A percentile compares a stretch with the other conserved stretches of the same genome.
Conservation (phyloP, 2,113 vertebrate species). For the Catharus fuscescens region DNA sequence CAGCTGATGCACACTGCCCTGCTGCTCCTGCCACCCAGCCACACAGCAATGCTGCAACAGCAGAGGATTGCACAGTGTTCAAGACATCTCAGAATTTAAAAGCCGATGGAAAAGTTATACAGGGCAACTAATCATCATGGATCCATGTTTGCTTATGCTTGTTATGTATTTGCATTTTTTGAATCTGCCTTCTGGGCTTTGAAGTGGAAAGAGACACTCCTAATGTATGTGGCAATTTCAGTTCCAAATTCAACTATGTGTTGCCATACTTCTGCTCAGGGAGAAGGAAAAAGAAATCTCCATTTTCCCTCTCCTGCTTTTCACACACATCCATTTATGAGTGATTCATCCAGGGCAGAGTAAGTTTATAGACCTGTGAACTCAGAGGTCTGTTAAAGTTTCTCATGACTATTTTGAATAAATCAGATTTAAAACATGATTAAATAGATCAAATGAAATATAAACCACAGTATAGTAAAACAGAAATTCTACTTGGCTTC, state of each 20-base stretch:
- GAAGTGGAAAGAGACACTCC: not conserved
- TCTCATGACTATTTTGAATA: not conserved
- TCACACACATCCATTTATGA: fast-evolving
- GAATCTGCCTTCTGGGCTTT: not conserved
- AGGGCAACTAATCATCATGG: not conserved
- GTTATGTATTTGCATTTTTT: not conserved
- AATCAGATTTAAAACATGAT: not conserved
- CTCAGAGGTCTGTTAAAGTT: not conserved
- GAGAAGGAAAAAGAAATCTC: not conserved
- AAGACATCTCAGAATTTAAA: not conserved
- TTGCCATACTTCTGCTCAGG: not conserved
- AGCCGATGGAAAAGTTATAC: not conserved
- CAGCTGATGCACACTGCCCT: not conserved
- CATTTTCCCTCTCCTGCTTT: not conserved
- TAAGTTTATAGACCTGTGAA: not conserved
- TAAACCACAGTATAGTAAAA: not conserved
- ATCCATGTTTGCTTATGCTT: not conserved
- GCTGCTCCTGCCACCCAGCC: not conserved
- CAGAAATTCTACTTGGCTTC: not conserved
- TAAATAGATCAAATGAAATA: not conserved
- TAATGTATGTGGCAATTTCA: not conserved
- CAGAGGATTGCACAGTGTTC: not conserved
- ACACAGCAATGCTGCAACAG: not conserved
- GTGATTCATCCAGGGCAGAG: not conserved
- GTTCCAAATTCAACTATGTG: not conserved